Evolutionary conservation across 2,888 invertebrate genomes (phyloP).

Genomic region (Archips crataeganus): DNA sequence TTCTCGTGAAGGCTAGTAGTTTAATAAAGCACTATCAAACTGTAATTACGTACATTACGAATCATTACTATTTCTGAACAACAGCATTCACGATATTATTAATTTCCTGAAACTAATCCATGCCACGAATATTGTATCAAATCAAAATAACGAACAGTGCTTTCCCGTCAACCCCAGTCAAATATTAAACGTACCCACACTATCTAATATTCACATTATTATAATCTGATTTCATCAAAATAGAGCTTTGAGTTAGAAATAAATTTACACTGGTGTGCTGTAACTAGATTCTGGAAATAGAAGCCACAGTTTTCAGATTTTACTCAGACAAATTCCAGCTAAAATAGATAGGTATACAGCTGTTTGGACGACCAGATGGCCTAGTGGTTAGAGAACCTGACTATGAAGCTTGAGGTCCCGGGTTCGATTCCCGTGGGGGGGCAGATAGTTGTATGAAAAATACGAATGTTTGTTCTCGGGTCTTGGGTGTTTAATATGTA

Average conservation of each 20-base stretch:
- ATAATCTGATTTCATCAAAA: background rate
- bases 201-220: background rate
- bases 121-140: conserved; percentile 1
- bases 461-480: no score
- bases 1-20: no score
- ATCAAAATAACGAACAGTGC: background rate
- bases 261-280: background rate
- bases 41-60: background rate
- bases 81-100: background rate
- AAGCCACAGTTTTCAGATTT: background rate
- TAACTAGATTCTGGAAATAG: no score
- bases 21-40: background rate
- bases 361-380: no score
- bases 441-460: no score
- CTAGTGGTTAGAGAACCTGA: no score
- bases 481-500: no score
- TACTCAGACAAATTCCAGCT: background rate
- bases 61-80: background rate
- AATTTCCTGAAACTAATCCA: conserved; percentile 10
- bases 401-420: no score
- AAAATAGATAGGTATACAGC: no score
- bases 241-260: background rate
- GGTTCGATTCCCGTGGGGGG: no score
- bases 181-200: conserved; percentile 13
- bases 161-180: conserved; percentile 34